Evolutionary conservation across 2,113 vertebrate species (phyloP), one percentile per base, ranked within the genome.

Genomic region (Hylia prasina): DNA sequence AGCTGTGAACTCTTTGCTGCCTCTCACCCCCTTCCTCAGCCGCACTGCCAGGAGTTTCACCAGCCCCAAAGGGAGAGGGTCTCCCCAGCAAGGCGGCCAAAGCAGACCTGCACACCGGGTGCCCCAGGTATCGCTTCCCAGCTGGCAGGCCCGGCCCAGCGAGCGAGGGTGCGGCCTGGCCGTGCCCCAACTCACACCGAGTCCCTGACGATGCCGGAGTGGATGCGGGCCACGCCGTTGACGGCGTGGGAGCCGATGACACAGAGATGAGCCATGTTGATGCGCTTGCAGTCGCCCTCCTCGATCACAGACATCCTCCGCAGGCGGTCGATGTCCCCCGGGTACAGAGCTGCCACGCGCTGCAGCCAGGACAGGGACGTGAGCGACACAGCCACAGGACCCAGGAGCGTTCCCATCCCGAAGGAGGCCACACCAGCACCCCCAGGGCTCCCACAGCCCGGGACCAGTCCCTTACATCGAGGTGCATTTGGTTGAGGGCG

Each of bases 201-300:
- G 48, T 98, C 97, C 90, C 97, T 99, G 73, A 99, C 98, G 0
- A 99, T 99, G 58, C 99, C 97, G 0, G 98, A 99, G 95, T 99
- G 99, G 91, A 99, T 99, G 70, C 96, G 97, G 7, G 98, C 98
- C 21, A 99, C 98, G 0, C 98, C 99, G 0, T 99, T 99, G 93
- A 99, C 97, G 0, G 98, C 98, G 0, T 99, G 99, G 12, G 98
- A 98, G 21, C 99, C 98, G 0, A 99, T 98, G 54, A 99, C 98
- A 3, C 98, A 99, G 69, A 99, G 98, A 47, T 99, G 98, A 0
- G 99, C 99, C 99, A 99, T 99, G 97, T 99, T 99, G 87, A 99
- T 98, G 23, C 98, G 97, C 77, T 99, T 99, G 82, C 98, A 98
- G 70, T 98, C 98, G 0, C 98, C 98, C 65, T 99, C 98, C 94